These are phyloP conservation scores for Varanus komodoensis DNA, from an alignment of 2,113 vertebrate species.

Conservation along the genomic window DNA sequence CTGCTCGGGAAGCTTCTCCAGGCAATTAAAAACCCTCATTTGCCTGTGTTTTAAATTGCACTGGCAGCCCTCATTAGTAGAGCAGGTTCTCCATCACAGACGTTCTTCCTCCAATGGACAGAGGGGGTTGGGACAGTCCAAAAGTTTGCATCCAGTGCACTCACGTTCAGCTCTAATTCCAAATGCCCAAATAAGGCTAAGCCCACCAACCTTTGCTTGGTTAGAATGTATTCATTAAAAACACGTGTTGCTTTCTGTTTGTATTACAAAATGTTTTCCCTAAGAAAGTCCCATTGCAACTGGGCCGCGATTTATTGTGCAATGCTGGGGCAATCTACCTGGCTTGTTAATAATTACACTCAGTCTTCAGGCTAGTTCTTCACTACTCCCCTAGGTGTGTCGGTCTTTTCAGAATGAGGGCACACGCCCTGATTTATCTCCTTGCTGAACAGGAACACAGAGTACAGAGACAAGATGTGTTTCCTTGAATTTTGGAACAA, in stretches of 20 bases:
- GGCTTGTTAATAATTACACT: slow-evolving; percentile 79
- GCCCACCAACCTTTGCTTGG: neutral
- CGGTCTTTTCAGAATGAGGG: slow-evolving; percentile 78
- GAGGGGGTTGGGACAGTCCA: neutral
- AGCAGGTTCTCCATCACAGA: neutral
- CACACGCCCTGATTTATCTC: slow-evolving; percentile 78
- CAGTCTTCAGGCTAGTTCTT: slow-evolving; percentile 76
- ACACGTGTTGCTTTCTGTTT: slow-evolving; percentile 17
- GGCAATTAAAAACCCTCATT: too few relatives aligned
- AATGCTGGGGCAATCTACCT: slow-evolving; percentile 73
- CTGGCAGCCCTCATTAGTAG: neutral
- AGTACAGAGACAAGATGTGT: slow-evolving; percentile 72
- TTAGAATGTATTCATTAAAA: neutral
- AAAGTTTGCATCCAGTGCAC: neutral
- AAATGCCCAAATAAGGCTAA: neutral
- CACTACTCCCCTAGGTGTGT: slow-evolving; percentile 77
- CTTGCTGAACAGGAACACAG: slow-evolving; percentile 80
- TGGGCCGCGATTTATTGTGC: slow-evolving; percentile 72
- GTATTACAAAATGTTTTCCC: neutral
- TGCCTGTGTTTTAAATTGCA: neutral
- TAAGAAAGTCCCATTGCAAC: slow-evolving; percentile 40
- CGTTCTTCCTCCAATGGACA: neutral
- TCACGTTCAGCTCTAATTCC: neutral
- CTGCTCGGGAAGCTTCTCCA: too few relatives aligned
- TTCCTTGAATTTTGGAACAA: slow-evolving; percentile 75